Conservation (phyloP, 1,140 invertebrate species). For the Wiebesia pumilae region DNA sequence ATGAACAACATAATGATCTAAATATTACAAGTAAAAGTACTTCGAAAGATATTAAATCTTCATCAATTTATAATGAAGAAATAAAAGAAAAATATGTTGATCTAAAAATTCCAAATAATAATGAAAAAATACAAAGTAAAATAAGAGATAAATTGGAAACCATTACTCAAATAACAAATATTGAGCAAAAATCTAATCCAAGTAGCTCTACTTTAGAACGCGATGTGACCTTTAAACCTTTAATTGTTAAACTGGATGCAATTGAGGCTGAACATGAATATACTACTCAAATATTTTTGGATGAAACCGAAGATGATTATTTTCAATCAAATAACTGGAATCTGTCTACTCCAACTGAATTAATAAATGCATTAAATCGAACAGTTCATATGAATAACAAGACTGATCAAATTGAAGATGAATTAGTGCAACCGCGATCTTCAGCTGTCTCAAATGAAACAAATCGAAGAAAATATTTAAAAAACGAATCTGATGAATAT, state of each 20-base stretch:
- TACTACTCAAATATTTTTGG: slow-evolving; percentile 28
- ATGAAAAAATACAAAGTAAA: not conserved
- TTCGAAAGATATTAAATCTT: not conserved
- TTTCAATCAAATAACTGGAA: not conserved
- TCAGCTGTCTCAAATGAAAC: slow-evolving; percentile 29
- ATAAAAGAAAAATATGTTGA: not conserved
- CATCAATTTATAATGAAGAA: not conserved
- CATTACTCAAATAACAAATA: not conserved
- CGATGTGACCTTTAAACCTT: not conserved
- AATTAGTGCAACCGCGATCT: slow-evolving; percentile 31
- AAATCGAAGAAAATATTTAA: slow-evolving; percentile 1
- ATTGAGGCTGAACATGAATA: not conserved
- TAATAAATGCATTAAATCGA: not conserved
- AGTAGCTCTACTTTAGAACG: not conserved
- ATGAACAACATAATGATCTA: not conserved
- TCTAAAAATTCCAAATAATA: not conserved
- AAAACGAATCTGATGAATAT: slow-evolving; percentile 18
- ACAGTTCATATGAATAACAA: not conserved
- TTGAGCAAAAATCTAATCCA: not conserved
- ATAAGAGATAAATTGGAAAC: not conserved
- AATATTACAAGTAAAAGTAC: not conserved
- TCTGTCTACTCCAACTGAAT: not conserved
- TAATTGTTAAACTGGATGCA: not conserved
- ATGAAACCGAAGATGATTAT: not conserved
- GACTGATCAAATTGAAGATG: not conserved